phyloP scores from a whole-genome alignment of 2,888 invertebrate species.

The Volucella inflata region DNA sequence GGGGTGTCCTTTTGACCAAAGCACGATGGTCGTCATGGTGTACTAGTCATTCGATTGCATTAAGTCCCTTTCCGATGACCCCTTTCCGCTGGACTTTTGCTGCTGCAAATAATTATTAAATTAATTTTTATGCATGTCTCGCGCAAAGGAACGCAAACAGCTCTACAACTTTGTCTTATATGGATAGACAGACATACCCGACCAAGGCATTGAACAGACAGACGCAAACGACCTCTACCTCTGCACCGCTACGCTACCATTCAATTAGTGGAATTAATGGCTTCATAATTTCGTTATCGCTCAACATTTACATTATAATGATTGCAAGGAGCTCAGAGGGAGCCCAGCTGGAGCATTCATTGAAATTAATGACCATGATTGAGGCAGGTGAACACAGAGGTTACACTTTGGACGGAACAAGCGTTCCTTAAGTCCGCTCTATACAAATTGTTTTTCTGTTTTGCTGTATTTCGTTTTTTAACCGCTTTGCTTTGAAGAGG shows the following conservation, averaged over 20 bases:
- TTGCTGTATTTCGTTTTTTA: constrained; percentile 3
- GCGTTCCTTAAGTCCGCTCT: constrained; percentile 32
- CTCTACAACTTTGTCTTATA: constrained; percentile 47
- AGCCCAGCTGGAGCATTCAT: constrained; percentile 66
- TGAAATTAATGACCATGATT: constrained; percentile 71
- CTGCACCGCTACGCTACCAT: constrained; percentile 58
- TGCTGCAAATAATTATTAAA: constrained; percentile 57
- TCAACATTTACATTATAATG: constrained; percentile 68
- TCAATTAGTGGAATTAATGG: constrained; percentile 72
- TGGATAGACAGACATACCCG: constrained; percentile 19
- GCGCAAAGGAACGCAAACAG: constrained; percentile 34
- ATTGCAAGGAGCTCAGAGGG: constrained; percentile 49
- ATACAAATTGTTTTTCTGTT: constrained; percentile 45
- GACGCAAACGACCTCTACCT: constrained; percentile 35
- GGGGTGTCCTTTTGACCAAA: constrained; percentile 34
- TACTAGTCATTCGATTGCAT: constrained; percentile 37
- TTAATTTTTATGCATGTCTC: constrained; percentile 59
- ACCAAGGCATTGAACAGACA: constrained; percentile 21
- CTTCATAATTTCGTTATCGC: constrained; percentile 73
- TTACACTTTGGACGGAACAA: constrained; percentile 31
- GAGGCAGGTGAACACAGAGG: constrained; percentile 66
- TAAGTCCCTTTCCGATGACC: constrained; percentile 17
- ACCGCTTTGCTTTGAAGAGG: background rate
- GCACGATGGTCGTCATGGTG: background rate
- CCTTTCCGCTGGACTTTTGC: background rate